Base-by-base conservation (phyloP, 2,797 vertebrate genomes). In the Halcyon leucocephala region DNA sequence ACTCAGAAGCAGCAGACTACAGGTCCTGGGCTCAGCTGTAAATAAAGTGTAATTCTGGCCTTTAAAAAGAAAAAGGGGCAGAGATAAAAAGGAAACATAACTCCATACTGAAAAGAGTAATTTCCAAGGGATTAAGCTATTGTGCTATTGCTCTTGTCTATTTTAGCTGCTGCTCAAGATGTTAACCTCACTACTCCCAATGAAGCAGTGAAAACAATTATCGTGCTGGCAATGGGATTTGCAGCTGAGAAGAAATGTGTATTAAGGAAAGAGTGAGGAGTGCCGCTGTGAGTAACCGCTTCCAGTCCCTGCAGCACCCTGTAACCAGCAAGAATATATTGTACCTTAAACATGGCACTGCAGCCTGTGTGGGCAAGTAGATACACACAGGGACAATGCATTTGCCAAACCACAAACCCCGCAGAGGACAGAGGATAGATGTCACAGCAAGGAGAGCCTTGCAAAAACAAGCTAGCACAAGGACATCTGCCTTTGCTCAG, bases 181-280 rank as follows among this genome's bases (percentile, higher is more conserved):
- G n/a, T 94, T 93, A 94, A 95, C 95, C 70, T 95, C 76, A 33
- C 81, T 66, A 77, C 64, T 96, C 86, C 70, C 87, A 95, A 3
- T 28, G 61, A 95, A 91, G 91, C 82, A 94, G 85, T 69, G 72
- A 96, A 96, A 96, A 94, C 78, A 92, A 70, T 85, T 86, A 69
- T 44, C 25, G 2, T 16, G 16, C 71, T 72, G 39, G 67, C 77
- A 93, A 83, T 37, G 6, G 28, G 24, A 91, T 86, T 91, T 93
- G 44, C 87, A 80, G 82, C 70, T n/a, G 49, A 84, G 79, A 83
- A 83, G 52, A 89, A 44, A 42, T 1, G 4, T 2, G 2, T 70
- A 44, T 76, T 85, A 89, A 57, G 33, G 57, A 81, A 83, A 39
- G 41, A 93, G 21, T 9, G 14, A 94, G 18, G 16, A 87, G 22